Conservation (phyloP, 2,113 vertebrate genomes). For the Fukomys damarensis region DNA sequence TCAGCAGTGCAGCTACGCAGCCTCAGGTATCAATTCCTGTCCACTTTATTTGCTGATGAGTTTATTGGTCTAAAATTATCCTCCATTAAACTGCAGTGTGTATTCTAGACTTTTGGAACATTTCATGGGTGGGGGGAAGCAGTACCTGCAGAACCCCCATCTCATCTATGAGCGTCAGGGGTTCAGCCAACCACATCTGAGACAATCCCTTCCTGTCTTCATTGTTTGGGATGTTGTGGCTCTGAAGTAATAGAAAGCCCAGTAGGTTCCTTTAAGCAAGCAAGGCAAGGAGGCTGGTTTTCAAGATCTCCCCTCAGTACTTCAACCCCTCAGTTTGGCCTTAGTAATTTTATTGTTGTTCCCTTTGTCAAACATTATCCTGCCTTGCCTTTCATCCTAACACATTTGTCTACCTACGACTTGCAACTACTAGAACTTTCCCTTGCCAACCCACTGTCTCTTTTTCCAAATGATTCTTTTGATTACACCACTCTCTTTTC, state of each 20-base stretch:
- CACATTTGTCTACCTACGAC: background rate
- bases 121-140: background rate
- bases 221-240: background rate
- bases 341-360: background rate
- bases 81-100: background rate
- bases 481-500: background rate
- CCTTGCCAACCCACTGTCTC: background rate
- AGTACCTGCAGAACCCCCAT: background rate
- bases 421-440: background rate
- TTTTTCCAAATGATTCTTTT: background rate
- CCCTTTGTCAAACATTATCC: background rate
- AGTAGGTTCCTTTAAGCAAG: background rate
- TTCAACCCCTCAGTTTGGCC: background rate
- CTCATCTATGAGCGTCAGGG: no score
- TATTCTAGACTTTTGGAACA: background rate
- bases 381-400: background rate
- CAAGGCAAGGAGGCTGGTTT: background rate
- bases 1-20: background rate
- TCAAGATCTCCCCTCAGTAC: background rate
- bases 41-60: background rate
- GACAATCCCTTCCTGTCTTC: background rate
- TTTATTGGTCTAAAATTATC: background rate
- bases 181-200: background rate
- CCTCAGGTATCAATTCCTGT: background rate
- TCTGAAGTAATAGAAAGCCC: background rate